These are phyloP conservation scores for Dipodomys merriami DNA, from an alignment of 2,113 vertebrate genomes.

Conservation along the genomic window DNA sequence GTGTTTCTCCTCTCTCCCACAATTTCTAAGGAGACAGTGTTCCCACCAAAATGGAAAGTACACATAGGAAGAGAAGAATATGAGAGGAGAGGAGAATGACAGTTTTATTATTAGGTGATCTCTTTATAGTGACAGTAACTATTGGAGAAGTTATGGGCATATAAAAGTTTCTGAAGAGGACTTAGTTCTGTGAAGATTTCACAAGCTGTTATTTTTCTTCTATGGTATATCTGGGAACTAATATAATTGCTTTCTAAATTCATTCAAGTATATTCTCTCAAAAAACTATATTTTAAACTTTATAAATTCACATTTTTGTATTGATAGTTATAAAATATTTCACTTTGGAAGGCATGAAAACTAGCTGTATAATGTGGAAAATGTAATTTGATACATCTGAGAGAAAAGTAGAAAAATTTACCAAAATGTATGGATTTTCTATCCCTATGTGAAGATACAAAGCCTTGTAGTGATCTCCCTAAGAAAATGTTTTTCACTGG, in stretches of 20 bases:
- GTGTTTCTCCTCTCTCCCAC: neutral
- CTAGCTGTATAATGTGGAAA: neutral
- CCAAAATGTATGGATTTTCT: neutral
- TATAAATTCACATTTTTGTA: neutral
- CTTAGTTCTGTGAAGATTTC: slow-evolving; percentile 41
- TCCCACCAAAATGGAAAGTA: neutral
- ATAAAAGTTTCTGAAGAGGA: slow-evolving; percentile 37
- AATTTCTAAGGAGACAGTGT: neutral
- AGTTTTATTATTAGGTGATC: slow-evolving; percentile 12
- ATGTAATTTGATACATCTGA: neutral
- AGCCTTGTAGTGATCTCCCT: neutral
- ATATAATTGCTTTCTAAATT: slow-evolving; percentile 43
- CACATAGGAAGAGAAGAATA: neutral
- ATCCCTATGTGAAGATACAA: neutral
- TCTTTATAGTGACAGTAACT: slow-evolving; percentile 21
- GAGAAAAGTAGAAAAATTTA: neutral
- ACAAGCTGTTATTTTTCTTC: slow-evolving; percentile 49
- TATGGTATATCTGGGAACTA: slow-evolving; percentile 42
- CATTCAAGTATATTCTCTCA: slow-evolving; percentile 26
- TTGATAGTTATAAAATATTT: slow-evolving; percentile 29
- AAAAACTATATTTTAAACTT: slow-evolving; percentile 41
- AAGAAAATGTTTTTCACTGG: neutral
- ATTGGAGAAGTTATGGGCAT: neutral
- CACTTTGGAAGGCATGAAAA: slow-evolving; percentile 40
- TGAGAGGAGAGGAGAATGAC: neutral